Conservation (phyloP, 1,140 invertebrate genomes). For the Meloidogyne exigua region DNA sequence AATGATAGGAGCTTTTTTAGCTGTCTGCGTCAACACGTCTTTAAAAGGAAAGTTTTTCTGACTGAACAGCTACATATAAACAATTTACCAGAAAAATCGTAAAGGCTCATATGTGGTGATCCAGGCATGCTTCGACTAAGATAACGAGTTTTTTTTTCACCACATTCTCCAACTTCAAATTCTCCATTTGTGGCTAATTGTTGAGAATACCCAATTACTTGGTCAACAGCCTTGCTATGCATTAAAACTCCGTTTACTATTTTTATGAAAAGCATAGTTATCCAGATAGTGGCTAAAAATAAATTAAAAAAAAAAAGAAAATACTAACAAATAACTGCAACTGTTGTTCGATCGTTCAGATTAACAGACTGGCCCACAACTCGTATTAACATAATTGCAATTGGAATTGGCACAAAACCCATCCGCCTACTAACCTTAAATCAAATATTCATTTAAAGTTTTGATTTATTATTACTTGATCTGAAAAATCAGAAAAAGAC, state of each 20-base stretch:
- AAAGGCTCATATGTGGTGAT: conserved; percentile 4
- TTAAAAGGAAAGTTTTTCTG: not conserved
- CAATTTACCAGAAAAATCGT: not conserved
- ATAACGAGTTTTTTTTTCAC: not conserved
- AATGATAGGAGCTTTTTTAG: not conserved
- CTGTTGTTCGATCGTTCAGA: conserved; percentile 70
- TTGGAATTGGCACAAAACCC: conserved; percentile 93
- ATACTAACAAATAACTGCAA: conserved; percentile 70
- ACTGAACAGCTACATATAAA: not conserved
- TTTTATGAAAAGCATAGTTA: conserved; percentile 14
- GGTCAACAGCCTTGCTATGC: conserved; percentile 18
- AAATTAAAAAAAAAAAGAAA: not conserved
- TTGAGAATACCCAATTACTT: not conserved
- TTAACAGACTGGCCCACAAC: conserved; percentile 74
- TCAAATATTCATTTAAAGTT: not conserved
- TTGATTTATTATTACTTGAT: conserved; percentile 70
- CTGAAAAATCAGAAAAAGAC: conserved; percentile 94
- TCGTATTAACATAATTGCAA: conserved; percentile 84
- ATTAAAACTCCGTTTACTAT: conserved; percentile 24
- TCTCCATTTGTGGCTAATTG: not conserved
- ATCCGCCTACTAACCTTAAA: conserved; percentile 72
- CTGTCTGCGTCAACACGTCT: not conserved
- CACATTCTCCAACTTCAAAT: not conserved
- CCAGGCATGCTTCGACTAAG: not conserved
- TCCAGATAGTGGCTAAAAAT: conserved; percentile 3